phyloP scores from a whole-genome alignment of 2,888 invertebrate genomes.

The Venusia cambrica region DNA sequence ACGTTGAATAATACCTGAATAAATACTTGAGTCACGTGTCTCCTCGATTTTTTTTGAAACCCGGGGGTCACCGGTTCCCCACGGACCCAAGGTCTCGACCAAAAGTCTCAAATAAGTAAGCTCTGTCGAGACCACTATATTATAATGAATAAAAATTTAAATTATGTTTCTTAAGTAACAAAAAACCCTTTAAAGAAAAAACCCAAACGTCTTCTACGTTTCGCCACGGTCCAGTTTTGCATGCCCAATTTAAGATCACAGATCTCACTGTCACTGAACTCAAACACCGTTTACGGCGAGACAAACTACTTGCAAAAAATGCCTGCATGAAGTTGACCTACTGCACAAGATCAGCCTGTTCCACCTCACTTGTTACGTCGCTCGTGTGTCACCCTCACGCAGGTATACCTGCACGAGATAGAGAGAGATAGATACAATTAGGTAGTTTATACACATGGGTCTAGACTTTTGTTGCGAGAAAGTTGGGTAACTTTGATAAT shows the following conservation, averaged over 20 bases:
- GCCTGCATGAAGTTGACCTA: slow-evolving; percentile 29
- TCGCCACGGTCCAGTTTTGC: too few species aligned
- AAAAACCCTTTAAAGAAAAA: too few species aligned
- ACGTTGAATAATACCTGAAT: too few species aligned
- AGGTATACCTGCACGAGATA: slow-evolving; percentile 29
- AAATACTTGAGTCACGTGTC: too few species aligned
- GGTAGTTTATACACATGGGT: slow-evolving; percentile 32
- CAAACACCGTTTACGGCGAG: slow-evolving; percentile 12
- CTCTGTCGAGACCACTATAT: too few species aligned
- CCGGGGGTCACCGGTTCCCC: too few species aligned
- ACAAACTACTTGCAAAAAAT: slow-evolving; percentile 18
- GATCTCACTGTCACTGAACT: slow-evolving; percentile 12
- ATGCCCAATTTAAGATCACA: not conserved
- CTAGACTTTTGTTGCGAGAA: slow-evolving; percentile 54
- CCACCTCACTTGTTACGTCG: slow-evolving; percentile 45
- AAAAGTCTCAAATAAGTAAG: too few species aligned
- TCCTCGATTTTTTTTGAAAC: too few species aligned
- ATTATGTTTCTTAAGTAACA: too few species aligned
- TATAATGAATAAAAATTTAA: too few species aligned
- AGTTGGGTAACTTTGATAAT: slow-evolving; percentile 40
- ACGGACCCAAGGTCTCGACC: too few species aligned
- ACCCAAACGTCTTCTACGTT: too few species aligned
- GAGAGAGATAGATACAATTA: slow-evolving; percentile 40
- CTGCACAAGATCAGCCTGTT: slow-evolving; percentile 32
- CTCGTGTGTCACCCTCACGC: slow-evolving; percentile 49